Percentiles rank a stretch among this genome's conserved stretches.
These are phyloP conservation scores for Rhyacichthys aspro DNA, from an alignment of 2,797 vertebrate genomes.

Conservation along the genomic window DNA sequence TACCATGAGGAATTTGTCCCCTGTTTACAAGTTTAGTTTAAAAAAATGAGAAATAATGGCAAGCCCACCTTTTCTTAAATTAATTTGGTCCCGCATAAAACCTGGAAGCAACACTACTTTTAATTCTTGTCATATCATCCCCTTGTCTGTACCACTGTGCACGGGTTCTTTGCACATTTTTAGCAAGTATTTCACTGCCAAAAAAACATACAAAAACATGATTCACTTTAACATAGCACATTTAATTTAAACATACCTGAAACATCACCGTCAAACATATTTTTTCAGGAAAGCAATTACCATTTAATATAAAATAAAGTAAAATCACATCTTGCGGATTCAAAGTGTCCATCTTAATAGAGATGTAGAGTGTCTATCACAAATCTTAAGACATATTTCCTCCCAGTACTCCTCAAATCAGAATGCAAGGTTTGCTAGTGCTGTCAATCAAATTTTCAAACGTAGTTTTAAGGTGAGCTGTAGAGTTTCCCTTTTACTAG, in stretches of 20 bases:
- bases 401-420: slow-evolving; percentile 2
- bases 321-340: slow-evolving; percentile 36
- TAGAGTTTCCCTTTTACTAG: slow-evolving; percentile 1
- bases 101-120: slow-evolving; percentile 5
- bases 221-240: slow-evolving; percentile 38
- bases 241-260: slow-evolving; percentile 32
- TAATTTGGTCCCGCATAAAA: slow-evolving; percentile 12
- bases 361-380: slow-evolving; percentile 24
- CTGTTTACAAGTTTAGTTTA: slow-evolving; percentile 34
- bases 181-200: slow-evolving; percentile 6
- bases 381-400: slow-evolving; percentile 44
- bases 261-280: slow-evolving; percentile 36
- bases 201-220: slow-evolving; percentile 23
- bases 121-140: background rate
- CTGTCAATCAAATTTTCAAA: slow-evolving; percentile 3
- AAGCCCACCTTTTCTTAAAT: slow-evolving; percentile 3
- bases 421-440: slow-evolving; percentile 14
- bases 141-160: background rate
- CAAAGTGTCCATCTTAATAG: slow-evolving; percentile 35
- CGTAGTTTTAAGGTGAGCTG: background rate
- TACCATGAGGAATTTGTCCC: slow-evolving; percentile 32
- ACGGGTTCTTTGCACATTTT: slow-evolving; percentile 2
- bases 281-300: slow-evolving; percentile 20
- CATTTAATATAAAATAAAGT: slow-evolving; percentile 23
- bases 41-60: slow-evolving; percentile 3